Percentiles rank a stretch among this genome's conserved stretches.
Conservation (phyloP, 2,888 invertebrate species). For the Leptopterna dolabrata region DNA sequence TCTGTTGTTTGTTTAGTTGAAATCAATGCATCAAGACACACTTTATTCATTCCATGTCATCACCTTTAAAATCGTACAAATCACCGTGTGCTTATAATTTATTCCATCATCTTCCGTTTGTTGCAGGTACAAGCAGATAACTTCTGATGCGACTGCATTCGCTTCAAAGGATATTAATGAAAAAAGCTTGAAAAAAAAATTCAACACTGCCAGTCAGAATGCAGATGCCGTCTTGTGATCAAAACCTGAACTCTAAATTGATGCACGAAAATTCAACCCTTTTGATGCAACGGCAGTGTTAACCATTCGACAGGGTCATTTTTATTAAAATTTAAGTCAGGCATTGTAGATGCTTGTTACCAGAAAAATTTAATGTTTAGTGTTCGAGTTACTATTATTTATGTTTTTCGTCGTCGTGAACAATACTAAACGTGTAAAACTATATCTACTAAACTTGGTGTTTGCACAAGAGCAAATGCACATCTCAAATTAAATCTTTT, state of each 20-base stretch:
- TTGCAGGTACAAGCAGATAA: neutral
- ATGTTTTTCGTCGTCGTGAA: constrained; percentile 33
- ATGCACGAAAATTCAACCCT: constrained; percentile 3
- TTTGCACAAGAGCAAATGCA: constrained; percentile 35
- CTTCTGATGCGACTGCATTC: constrained; percentile 25
- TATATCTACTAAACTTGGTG: constrained; percentile 21
- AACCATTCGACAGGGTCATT: constrained; percentile 49
- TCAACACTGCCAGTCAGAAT: constrained; percentile 1
- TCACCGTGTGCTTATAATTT: too few species aligned
- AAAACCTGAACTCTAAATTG: neutral
- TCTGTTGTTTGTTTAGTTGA: too few species aligned
- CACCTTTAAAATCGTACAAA: too few species aligned
- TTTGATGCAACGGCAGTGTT: constrained; percentile 41
- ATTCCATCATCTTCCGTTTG: too few species aligned
- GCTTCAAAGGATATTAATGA: neutral
- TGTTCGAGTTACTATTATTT: constrained; percentile 23
- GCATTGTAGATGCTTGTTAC: constrained; percentile 50
- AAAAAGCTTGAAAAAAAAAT: neutral
- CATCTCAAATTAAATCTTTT: neutral
- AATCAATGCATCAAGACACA: too few species aligned
- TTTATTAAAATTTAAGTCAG: constrained; percentile 38
- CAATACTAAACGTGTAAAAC: constrained; percentile 34
- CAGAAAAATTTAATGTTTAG: constrained; percentile 43
- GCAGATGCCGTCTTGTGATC: neutral
- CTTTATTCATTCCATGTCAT: too few species aligned